Evolutionary conservation across 2,797 vertebrate species (phyloP).

Genomic region (Onychomys arenicola): DNA sequence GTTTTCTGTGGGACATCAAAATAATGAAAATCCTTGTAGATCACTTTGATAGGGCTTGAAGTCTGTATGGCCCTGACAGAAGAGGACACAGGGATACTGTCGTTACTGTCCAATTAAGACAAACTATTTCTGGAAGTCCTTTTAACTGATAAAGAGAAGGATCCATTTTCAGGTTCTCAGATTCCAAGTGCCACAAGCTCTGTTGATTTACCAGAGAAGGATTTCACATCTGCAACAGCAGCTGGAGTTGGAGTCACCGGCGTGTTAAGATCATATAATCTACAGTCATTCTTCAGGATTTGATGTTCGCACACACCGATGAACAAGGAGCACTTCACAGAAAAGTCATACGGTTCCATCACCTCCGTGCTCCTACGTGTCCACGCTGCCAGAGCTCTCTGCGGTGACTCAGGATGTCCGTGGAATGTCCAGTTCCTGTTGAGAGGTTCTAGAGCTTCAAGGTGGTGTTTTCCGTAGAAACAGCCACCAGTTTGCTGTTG

Average conservation of each 20-base stretch:
- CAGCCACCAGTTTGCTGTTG: not conserved
- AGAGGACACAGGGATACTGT: not conserved
- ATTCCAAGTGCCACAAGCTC: not conserved
- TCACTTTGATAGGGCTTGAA: not conserved
- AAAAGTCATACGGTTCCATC: not conserved
- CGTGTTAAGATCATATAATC: not conserved
- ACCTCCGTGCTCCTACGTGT: not conserved
- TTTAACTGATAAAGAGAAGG: not conserved
- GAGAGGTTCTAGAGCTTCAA: not conserved
- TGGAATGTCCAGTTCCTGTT: not conserved
- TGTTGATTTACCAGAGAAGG: not conserved
- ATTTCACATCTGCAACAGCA: not conserved
- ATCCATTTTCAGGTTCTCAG: not conserved
- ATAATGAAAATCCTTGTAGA: not conserved
- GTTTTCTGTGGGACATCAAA: conserved; percentile 5
- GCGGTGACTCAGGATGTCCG: not conserved
- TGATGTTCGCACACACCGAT: not conserved
- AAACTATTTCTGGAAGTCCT: not conserved
- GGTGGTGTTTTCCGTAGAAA: not conserved
- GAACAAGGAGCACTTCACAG: not conserved
- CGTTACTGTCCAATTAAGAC: not conserved
- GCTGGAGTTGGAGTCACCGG: conserved; percentile 25
- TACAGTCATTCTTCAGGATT: not conserved
- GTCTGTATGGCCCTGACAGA: not conserved
- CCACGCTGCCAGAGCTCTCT: not conserved